Percentiles rank a stretch among this genome's conserved stretches.
Conservation (phyloP, 2,888 invertebrate species). For the Tetheella fluctuosa region DNA sequence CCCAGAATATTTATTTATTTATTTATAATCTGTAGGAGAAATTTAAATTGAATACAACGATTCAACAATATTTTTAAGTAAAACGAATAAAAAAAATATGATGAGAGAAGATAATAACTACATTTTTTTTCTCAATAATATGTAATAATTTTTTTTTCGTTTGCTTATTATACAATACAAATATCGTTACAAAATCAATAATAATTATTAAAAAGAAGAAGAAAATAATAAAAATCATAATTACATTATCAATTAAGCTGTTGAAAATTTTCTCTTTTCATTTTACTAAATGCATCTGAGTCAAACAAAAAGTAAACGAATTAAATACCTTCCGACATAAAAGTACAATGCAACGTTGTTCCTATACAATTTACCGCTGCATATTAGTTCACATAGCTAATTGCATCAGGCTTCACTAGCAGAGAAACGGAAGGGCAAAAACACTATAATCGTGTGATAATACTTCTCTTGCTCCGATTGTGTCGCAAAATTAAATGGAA, state of each 20-base stretch:
- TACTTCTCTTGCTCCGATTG: slow-evolving; percentile 49
- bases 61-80: too few relatives aligned
- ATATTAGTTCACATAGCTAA: slow-evolving; percentile 61
- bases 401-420: slow-evolving; percentile 55
- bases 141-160: too few relatives aligned
- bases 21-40: too few relatives aligned
- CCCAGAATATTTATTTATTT: too few relatives aligned
- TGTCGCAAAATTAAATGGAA: slow-evolving; percentile 54
- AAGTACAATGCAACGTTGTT: slow-evolving; percentile 21
- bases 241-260: not conserved
- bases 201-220: too few relatives aligned
- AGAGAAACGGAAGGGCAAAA: slow-evolving; percentile 62
- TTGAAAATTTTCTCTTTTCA: not conserved
- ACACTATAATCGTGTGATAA: slow-evolving; percentile 59
- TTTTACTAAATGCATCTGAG: not conserved
- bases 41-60: too few relatives aligned
- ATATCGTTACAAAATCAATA: too few relatives aligned
- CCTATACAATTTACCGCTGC: slow-evolving; percentile 27
- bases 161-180: too few relatives aligned
- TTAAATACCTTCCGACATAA: slow-evolving; percentile 30
- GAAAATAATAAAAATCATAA: too few relatives aligned
- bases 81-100: too few relatives aligned
- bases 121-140: too few relatives aligned
- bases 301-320: not conserved
- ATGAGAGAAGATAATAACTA: too few relatives aligned